Evolutionary conservation across 1,140 invertebrate genomes (phyloP).

Genomic region (Drosophila pallidifrons): DNA sequence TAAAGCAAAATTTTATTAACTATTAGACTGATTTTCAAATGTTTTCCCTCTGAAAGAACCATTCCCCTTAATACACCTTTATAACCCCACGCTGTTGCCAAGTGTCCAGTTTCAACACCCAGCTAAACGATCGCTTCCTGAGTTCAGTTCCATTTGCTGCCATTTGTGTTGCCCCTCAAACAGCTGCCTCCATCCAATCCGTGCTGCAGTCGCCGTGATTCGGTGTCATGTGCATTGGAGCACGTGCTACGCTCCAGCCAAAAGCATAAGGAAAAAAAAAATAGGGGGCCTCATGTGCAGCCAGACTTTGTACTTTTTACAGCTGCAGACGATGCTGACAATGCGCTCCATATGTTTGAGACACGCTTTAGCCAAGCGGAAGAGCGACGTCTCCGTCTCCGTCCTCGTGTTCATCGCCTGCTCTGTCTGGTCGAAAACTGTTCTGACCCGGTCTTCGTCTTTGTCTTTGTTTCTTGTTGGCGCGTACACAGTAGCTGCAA

Average conservation of each 20-base stretch:
- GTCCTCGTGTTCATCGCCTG: conserved; percentile 1
- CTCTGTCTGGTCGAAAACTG: neutral
- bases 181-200: conserved; percentile 10
- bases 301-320: conserved; percentile 60
- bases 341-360: conserved; percentile 71
- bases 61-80: neutral
- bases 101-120: conserved; percentile 19
- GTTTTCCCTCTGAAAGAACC: neutral
- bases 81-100: neutral
- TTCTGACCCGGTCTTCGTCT: conserved; percentile 17
- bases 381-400: conserved; percentile 34
- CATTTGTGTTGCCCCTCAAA: neutral
- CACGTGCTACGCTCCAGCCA: conserved; percentile 64
- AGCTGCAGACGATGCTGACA: conserved; percentile 51
- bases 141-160: conserved; percentile 7
- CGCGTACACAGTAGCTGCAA: conserved; percentile 79
- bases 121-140: conserved; percentile 45
- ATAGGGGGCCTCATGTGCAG: conserved; percentile 44
- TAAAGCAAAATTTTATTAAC: too few species aligned
- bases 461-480: conserved; percentile 35
- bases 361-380: conserved; percentile 82
- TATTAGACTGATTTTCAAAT: too few species aligned
- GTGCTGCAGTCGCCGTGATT: conserved; percentile 51
- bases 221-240: conserved; percentile 77
- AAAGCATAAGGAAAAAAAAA: conserved; percentile 35